Percentiles rank a stretch among this genome's conserved stretches.
These are phyloP conservation scores for Pagetopsis macropterus DNA, from an alignment of 2,797 vertebrate genomes.

Conservation along the genomic window DNA sequence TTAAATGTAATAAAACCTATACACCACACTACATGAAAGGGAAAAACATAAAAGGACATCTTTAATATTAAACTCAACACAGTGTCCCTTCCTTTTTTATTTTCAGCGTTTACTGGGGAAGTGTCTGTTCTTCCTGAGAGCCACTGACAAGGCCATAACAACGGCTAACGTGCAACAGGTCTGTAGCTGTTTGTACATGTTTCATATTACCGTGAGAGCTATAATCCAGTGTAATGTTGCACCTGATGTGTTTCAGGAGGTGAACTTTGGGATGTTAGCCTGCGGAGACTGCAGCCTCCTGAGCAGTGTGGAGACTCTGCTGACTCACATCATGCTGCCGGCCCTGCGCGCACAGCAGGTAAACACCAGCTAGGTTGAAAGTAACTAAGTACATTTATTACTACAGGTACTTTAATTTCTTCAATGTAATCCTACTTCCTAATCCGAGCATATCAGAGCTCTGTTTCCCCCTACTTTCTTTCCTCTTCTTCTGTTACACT, in stretches of 20 bases:
- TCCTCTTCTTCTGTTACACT: no score
- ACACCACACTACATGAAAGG: no score
- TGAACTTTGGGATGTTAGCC: slow-evolving; percentile 84
- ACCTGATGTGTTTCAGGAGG: slow-evolving; percentile 74
- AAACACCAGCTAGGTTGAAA: slow-evolving; percentile 4
- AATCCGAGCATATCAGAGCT: no score
- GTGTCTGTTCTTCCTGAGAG: slow-evolving; percentile 87
- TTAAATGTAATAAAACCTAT: no score
- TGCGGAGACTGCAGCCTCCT: slow-evolving; percentile 78
- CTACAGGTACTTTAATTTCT: no score
- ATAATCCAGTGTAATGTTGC: no score
- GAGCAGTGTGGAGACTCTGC: slow-evolving; percentile 79
- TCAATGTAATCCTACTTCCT: no score
- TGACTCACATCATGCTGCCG: slow-evolving; percentile 82
- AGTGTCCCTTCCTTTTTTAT: background rate
- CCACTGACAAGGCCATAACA: slow-evolving; percentile 80
- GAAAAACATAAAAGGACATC: no score
- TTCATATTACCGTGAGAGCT: no score
- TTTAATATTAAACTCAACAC: background rate
- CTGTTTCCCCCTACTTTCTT: no score
- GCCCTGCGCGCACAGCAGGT: slow-evolving; percentile 86
- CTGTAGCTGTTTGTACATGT: slow-evolving; percentile 31
- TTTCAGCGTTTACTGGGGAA: slow-evolving; percentile 81
- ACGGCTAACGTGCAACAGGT: slow-evolving; percentile 85
- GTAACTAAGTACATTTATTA: no score